phyloP scores from a whole-genome alignment of 2,888 invertebrate genomes.

The Brachyptera putata region DNA sequence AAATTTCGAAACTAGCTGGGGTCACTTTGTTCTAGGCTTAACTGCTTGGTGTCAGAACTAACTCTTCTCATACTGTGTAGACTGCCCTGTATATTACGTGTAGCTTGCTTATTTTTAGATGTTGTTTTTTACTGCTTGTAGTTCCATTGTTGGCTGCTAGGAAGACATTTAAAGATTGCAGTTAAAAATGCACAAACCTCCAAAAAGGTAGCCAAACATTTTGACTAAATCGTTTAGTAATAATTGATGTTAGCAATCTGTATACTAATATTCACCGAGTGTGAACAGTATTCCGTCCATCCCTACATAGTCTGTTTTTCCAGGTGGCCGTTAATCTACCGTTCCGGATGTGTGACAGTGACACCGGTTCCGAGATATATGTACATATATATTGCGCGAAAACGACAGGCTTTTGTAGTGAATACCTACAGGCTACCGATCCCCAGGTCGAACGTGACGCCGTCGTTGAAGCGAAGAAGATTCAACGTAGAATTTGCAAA shows the following conservation, averaged over 20 bases:
- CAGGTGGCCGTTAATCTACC: constrained; percentile 22
- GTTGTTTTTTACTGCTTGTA: constrained; percentile 15
- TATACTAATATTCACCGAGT: background rate
- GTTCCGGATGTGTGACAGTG: background rate
- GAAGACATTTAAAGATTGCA: constrained; percentile 21
- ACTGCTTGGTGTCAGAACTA: no score
- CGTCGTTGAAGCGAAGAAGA: no score
- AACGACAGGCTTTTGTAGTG: background rate
- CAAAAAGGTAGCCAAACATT: constrained; percentile 13
- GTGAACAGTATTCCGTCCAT: background rate
- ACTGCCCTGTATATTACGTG: no score
- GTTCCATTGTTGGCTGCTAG: constrained; percentile 24
- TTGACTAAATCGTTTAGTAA: background rate
- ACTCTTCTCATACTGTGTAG: no score
- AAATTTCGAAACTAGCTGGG: no score
- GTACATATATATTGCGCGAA: background rate
- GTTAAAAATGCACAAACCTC: constrained; percentile 11
- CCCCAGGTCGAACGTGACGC: background rate
- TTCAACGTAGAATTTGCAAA: no score
- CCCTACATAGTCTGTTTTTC: constrained; percentile 3
- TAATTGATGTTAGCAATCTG: no score
- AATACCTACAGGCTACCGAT: background rate
- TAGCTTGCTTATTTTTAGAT: background rate
- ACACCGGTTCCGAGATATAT: background rate
- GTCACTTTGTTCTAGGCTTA: no score